Evolutionary conservation across 2,113 vertebrate species (phyloP).

Genomic region (Mola mola): DNA sequence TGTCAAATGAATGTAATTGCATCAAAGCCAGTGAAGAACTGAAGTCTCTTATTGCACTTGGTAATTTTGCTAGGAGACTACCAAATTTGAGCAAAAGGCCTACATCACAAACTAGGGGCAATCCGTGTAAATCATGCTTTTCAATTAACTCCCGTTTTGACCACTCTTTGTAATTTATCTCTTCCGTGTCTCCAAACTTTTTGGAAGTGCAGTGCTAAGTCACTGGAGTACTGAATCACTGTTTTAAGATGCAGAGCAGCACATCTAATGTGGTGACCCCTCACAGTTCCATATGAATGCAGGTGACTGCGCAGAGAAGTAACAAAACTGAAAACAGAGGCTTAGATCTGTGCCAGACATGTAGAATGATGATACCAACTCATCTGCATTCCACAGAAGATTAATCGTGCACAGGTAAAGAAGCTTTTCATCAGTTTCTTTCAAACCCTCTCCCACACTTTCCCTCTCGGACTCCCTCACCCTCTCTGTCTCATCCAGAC

Average conservation of each 20-base stretch:
- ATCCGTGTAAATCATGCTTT: neutral
- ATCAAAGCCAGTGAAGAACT: no score
- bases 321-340: conserved; percentile 20
- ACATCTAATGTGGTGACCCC: conserved; percentile 2
- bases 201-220: neutral
- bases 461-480: conserved; percentile 22
- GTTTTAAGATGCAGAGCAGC: conserved; percentile 2
- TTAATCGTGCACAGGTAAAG: conserved; percentile 41
- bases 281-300: conserved; percentile 16
- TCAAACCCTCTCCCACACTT: conserved; percentile 2
- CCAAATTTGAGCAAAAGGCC: neutral
- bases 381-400: conserved; percentile 54
- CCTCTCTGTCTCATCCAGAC: conserved; percentile 61
- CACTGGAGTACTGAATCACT: neutral
- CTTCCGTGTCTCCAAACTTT: neutral
- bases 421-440: conserved; percentile 44
- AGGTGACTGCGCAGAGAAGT: neutral
- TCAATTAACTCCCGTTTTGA: neutral
- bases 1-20: no score
- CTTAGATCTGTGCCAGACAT: conserved; percentile 33
- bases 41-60: no score
- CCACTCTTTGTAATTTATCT: neutral
- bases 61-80: neutral
- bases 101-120: neutral
- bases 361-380: conserved; percentile 23